phyloP scores from a whole-genome alignment of 2,113 vertebrate species.

The Eclectus roratus region DNA sequence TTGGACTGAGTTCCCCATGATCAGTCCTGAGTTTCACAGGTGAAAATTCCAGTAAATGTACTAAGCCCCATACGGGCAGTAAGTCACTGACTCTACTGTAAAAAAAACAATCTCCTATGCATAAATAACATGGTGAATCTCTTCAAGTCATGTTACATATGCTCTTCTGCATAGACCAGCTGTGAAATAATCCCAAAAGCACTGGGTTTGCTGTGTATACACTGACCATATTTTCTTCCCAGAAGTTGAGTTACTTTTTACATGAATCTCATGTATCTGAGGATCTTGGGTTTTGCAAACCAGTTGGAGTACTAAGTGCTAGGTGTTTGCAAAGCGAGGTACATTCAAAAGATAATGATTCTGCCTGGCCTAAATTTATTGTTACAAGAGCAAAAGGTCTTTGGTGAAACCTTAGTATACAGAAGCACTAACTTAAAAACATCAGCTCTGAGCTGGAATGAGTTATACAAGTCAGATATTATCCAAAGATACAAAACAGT shows the following conservation, averaged over 20 bases:
- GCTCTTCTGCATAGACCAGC: background rate
- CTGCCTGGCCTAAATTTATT: background rate
- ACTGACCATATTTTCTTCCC: background rate
- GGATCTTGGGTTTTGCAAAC: background rate
- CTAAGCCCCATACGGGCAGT: background rate
- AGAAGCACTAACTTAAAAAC: background rate
- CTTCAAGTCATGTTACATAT: background rate
- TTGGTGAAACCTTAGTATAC: background rate
- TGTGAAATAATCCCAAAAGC: background rate
- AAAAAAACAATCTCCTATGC: background rate
- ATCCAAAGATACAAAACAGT: background rate
- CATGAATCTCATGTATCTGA: background rate
- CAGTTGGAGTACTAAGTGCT: background rate
- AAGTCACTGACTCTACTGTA: background rate
- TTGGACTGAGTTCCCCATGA: background rate
- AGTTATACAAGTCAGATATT: background rate
- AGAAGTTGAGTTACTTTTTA: background rate
- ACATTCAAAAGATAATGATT: background rate
- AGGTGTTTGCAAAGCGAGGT: background rate
- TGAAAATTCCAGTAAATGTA: background rate
- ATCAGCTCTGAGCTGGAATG: background rate
- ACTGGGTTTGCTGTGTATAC: background rate
- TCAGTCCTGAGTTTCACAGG: background rate
- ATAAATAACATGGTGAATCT: background rate
- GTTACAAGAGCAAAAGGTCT: background rate